phyloP scores from a whole-genome alignment of 2,888 invertebrate genomes.

The Volucella inanis region DNA sequence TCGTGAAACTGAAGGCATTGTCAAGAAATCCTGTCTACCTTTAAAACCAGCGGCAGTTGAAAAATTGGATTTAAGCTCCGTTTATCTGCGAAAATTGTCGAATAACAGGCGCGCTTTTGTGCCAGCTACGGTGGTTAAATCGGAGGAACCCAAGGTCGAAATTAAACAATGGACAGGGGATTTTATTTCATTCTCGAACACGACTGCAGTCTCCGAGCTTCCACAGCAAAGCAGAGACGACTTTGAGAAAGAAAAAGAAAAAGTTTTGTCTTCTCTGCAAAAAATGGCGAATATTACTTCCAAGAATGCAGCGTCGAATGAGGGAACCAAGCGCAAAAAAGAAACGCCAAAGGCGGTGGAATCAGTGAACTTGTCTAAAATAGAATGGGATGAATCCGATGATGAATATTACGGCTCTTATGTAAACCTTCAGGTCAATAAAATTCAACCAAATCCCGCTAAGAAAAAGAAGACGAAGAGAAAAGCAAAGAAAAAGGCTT shows the following conservation, averaged over 20 bases:
- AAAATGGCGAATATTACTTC: neutral
- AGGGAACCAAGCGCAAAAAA: no score
- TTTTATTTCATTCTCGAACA: constrained; percentile 36
- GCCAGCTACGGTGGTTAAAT: constrained; percentile 13
- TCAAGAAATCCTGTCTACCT: neutral
- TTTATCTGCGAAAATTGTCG: constrained; percentile 5
- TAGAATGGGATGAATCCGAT: constrained; percentile 29
- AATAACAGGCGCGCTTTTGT: constrained; percentile 26
- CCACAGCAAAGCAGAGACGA: neutral
- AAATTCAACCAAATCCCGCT: constrained; percentile 36
- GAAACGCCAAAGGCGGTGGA: neutral
- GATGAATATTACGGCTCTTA: neutral
- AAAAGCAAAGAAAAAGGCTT: constrained; percentile 1
- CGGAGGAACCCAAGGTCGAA: neutral
- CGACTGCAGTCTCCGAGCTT: neutral
- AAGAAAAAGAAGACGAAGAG: constrained; percentile 27
- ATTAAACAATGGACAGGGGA: constrained; percentile 47
- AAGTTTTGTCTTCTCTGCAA: constrained; percentile 7
- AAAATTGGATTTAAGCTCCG: neutral
- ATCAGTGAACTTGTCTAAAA: neutral
- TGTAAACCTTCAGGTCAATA: constrained; percentile 21
- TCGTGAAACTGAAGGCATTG: neutral
- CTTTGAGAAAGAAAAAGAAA: constrained; percentile 26
- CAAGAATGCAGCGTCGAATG: no score
- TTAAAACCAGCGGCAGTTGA: neutral